Evolutionary conservation across 2,888 invertebrate species (phyloP).

Genomic region (Macrosiphum euphorbiae): DNA sequence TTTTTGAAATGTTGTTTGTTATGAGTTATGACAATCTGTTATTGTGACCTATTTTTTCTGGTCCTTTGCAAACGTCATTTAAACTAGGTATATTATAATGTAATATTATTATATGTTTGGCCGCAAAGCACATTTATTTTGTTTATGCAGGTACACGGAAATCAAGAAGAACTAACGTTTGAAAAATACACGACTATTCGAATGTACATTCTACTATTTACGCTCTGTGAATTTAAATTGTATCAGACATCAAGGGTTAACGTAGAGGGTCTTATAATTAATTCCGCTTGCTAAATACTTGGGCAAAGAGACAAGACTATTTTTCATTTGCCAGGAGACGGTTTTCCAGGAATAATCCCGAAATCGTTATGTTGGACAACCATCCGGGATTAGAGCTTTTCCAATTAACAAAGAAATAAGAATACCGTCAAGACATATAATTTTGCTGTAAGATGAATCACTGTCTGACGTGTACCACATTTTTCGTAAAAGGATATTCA

Average conservation of each 20-base stretch:
- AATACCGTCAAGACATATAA: not conserved
- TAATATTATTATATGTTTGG: not conserved
- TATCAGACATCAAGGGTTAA: constrained; percentile 19
- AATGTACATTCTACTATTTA: not conserved
- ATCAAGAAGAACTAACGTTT: not conserved
- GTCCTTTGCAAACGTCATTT: not conserved
- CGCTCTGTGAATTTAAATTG: constrained; percentile 2
- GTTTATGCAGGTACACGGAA: not conserved
- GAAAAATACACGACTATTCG: not conserved
- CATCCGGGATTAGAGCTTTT: constrained; percentile 49
- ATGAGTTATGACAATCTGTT: not conserved
- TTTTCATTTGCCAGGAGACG: constrained; percentile 32
- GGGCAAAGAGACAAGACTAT: constrained; percentile 29
- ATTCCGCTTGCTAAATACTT: constrained; percentile 11
- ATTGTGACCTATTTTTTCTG: not conserved
- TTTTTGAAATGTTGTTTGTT: not conserved
- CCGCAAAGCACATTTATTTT: not conserved
- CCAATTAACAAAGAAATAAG: constrained; percentile 28
- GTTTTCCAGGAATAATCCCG: constrained; percentile 37
- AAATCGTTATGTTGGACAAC: constrained; percentile 35
- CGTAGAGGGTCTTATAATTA: not conserved
- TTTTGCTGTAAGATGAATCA: not conserved
- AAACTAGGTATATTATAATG: not conserved
- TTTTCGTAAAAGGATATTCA: not conserved
- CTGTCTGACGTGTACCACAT: not conserved